Base-by-base conservation (phyloP, 2,113 vertebrate species). In the Xenopus borealis region DNA sequence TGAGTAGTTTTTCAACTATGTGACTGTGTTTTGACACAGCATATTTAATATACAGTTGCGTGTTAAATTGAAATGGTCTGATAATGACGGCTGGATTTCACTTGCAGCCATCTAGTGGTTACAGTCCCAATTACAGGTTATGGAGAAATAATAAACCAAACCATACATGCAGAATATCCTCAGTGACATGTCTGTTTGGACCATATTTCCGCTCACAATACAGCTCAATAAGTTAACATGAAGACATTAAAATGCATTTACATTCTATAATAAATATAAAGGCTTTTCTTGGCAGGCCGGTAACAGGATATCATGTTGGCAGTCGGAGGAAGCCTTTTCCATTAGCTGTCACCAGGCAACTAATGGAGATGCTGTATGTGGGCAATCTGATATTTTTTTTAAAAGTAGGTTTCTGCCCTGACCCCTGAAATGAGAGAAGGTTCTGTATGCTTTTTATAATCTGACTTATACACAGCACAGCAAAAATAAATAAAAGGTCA, bases 281-380 rank as follows among this genome's bases (percentile, higher is more conserved):
- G 58, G 73, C n/a, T 75, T 75, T 75, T 47, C 55, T 58, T 68
- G 55, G 63, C 63, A 66, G 72, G 18, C 19, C 13, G 23, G 73
- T 75, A 75, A 75, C 57, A 20, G 61, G 58, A 75, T 69, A 75
- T 69, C 73, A 75, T 69, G 73, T 75, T 75, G 73, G 73, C 66
- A 75, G 73, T 9, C 44, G 62, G 66, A 62, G 66, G 66, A 75
- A 75, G 59, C 47, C 58, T 17, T 62, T 62, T 75, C 73, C 73
- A 69, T 75, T 75, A 75, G 45, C 73, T 47, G 73, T 75, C 73
- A 75, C 66, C 66, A 69, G 13, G 73, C 73, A 63, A 75, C 73
- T 75, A 75, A 75, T 75, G 73, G 66, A 69, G 73, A 69, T 45
- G 73, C 66, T 69, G 66, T 62, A 75, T 75, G 65, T 75, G 47